Conservation (phyloP, 1,140 invertebrate species). For the Prorops nasuta region DNA sequence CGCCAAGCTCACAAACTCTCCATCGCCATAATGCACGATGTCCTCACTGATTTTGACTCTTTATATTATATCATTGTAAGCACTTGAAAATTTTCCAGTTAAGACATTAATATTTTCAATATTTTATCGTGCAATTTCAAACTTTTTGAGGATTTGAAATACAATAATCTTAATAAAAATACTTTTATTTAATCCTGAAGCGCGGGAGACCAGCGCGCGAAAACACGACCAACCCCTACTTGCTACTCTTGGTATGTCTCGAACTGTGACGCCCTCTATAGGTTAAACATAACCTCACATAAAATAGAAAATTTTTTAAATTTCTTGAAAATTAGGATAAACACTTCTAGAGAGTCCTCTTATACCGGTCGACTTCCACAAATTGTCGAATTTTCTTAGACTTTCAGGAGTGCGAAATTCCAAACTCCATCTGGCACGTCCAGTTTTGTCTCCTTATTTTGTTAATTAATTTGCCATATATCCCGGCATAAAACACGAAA, state of each 20-base stretch:
- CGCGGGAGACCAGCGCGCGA: slow-evolving; percentile 55
- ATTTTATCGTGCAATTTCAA: background rate
- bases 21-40: slow-evolving; percentile 45
- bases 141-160: slow-evolving; percentile 1
- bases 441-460: no score
- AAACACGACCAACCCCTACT: slow-evolving; percentile 50
- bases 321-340: background rate
- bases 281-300: slow-evolving; percentile 50
- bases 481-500: background rate
- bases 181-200: slow-evolving; percentile 30
- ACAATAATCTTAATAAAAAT: slow-evolving; percentile 29
- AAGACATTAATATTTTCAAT: slow-evolving; percentile 15
- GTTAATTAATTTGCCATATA: background rate
- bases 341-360: background rate
- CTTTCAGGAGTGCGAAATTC: no score
- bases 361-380: no score
- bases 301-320: slow-evolving; percentile 6
- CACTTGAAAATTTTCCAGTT: background rate
- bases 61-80: slow-evolving; percentile 14
- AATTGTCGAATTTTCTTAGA: no score
- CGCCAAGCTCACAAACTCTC: slow-evolving; percentile 28
- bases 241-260: slow-evolving; percentile 10
- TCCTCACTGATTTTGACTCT: slow-evolving; percentile 19
- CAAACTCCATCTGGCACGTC: no score
- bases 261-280: slow-evolving; percentile 52